Conservation (phyloP, 1,140 invertebrate genomes). For the Odontomachus brunneus region DNA sequence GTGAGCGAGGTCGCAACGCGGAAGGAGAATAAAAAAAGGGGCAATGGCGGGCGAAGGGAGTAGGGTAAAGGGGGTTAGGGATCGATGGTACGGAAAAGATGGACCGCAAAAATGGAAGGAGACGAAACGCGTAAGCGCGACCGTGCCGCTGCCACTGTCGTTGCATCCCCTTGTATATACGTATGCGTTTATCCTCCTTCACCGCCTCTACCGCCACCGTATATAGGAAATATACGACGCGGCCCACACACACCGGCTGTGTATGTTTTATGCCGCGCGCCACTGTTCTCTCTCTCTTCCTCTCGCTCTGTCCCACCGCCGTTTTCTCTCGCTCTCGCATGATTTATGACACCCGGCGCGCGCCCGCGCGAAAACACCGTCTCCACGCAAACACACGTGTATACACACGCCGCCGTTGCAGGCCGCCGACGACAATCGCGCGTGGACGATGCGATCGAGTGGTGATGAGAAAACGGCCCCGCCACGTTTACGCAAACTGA, state of each 20-base stretch:
- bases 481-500: conserved; percentile 23
- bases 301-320: conserved; percentile 6
- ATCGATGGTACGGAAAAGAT: conserved; percentile 68
- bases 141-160: neutral
- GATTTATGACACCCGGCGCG: conserved; percentile 58
- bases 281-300: conserved; percentile 27
- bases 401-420: neutral
- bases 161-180: neutral
- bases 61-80: conserved; percentile 39
- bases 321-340: conserved; percentile 56
- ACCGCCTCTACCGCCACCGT: conserved; percentile 7
- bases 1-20: neutral
- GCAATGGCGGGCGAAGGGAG: conserved; percentile 1
- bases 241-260: conserved; percentile 63
- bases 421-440: neutral
- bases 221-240: conserved; percentile 73
- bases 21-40: neutral
- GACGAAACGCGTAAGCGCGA: conserved; percentile 71
- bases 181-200: too few relatives aligned
- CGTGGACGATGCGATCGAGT: conserved; percentile 1
- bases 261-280: conserved; percentile 73
- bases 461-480: neutral
- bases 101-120: conserved; percentile 71
- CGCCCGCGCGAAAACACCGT: conserved; percentile 20
- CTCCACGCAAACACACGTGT: neutral